Percentiles rank a stretch among this genome's conserved stretches.
Evolutionary conservation across 2,888 invertebrate species (phyloP).

Genomic region (Rhagonycha fulva): DNA sequence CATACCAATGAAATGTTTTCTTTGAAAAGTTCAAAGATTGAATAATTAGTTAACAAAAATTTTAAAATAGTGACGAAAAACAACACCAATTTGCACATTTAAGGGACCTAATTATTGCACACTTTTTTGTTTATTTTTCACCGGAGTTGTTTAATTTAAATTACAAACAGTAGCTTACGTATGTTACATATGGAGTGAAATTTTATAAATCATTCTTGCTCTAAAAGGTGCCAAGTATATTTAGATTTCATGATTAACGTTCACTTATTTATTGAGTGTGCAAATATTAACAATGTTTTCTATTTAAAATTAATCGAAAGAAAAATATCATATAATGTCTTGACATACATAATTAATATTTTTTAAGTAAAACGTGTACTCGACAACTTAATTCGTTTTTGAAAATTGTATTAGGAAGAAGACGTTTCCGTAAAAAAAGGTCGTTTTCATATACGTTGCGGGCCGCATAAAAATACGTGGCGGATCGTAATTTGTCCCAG

Average conservation of each 20-base stretch:
- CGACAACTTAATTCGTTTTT: not conserved
- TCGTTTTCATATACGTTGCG: too few species aligned
- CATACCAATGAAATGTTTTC: too few species aligned
- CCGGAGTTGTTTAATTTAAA: conserved; percentile 17
- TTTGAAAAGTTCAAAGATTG: too few species aligned
- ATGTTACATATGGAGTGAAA: conserved; percentile 2
- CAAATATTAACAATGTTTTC: not conserved
- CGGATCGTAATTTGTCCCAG: too few species aligned
- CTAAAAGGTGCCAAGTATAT: not conserved
- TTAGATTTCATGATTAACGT: conserved; percentile 1
- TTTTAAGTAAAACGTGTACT: not conserved
- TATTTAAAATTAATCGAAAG: not conserved
- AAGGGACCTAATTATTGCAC: conserved; percentile 29
- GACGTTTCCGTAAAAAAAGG: too few species aligned
- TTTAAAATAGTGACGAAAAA: not conserved
- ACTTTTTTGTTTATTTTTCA: conserved; percentile 27
- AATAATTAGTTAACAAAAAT: too few species aligned
- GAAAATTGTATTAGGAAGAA: too few species aligned
- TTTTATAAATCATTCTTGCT: not conserved
- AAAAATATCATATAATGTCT: not conserved
- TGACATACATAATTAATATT: not conserved
- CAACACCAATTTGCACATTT: conserved; percentile 30
- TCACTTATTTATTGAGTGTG: not conserved
- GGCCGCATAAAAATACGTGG: too few species aligned
- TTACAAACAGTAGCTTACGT: conserved; percentile 17